These are phyloP conservation scores for Lepidothrix coronata DNA, from an alignment of 2,113 vertebrate species.

Conservation along the genomic window DNA sequence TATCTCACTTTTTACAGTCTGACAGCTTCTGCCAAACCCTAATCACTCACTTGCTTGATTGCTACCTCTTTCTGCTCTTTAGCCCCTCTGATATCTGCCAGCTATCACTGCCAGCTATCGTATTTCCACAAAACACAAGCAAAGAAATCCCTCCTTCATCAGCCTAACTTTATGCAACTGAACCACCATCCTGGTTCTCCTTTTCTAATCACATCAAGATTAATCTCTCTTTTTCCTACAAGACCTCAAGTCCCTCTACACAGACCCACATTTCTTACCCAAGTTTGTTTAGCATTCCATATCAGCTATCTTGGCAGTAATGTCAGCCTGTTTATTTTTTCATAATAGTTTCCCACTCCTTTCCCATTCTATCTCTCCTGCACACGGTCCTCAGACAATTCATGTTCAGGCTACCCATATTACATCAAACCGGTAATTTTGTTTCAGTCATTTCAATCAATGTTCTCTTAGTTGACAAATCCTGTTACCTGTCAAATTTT, in stretches of 20 bases:
- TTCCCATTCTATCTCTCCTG: not conserved
- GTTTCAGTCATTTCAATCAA: not conserved
- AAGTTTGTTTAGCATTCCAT: not conserved
- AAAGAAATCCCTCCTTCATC: not conserved
- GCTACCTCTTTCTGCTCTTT: not conserved
- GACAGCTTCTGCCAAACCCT: not conserved
- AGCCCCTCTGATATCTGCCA: not conserved
- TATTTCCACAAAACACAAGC: not conserved
- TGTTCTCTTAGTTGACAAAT: not conserved
- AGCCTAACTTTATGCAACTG: not conserved
- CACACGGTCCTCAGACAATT: not conserved
- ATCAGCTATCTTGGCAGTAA: not conserved
- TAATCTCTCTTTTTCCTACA: not conserved
- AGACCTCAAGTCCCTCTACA: not conserved
- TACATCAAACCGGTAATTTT: not conserved
- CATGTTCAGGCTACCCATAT: not conserved
- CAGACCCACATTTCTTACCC: not conserved
- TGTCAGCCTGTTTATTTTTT: not conserved
- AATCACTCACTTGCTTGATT: not conserved
- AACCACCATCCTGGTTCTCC: not conserved
- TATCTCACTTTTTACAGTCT: not conserved
- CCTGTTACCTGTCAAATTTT: not conserved
- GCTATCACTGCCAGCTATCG: not conserved
- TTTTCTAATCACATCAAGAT: not conserved
- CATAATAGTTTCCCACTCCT: not conserved